Evolutionary conservation across 2,797 vertebrate genomes (phyloP), one percentile per base, ranked within the genome.

Genomic region (Rhinoraja longicauda): DNA sequence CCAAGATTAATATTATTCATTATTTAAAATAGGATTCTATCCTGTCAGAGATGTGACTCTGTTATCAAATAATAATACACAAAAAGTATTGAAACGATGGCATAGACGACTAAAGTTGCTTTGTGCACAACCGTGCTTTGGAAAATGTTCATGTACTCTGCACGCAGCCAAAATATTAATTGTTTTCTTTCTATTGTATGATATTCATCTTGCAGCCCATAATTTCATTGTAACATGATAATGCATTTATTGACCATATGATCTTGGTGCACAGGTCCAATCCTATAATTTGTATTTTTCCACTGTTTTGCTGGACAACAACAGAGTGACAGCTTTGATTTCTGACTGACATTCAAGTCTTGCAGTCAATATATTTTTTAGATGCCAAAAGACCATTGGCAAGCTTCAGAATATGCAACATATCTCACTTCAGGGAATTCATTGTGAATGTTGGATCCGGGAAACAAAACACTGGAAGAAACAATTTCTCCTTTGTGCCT

Each of bases 281-380:
- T 62, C 45, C 45, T 39, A 92, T 62, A 75, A 92, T 92, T 92
- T 64, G n/a, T 88, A 36, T 88, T 67, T 88, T 88, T 36, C n/a
- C 39, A 92, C 70, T 75, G 90, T 92, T 91, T 91, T 92, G 90
- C 70, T 92, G 53, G 90, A 92, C 72, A 75, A 91, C 92, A 75
- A 17, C 13, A 39, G 39, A 92, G 12, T 45, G 90, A 73, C 70
- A 92, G 67, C 72, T 92, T 92, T 92, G 36, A 3, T 92, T 26
- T 72, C 75, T 92, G 67, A 70, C 90, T 92, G 90, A 92, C 70
- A 57, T 92, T 92, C 90, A 92, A 92, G 90, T 75, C 36, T 53
- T 75, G 24, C 45, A 75, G 70, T n/a, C 70, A 75, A 5, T 92
- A 57, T 15, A n/a, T n/a, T n/a, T n/a, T n/a, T n/a, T n/a, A 53